Evolutionary conservation across 2,113 vertebrate genomes (phyloP), one percentile per base, ranked within the genome.

Genomic region (Xenopus borealis): DNA sequence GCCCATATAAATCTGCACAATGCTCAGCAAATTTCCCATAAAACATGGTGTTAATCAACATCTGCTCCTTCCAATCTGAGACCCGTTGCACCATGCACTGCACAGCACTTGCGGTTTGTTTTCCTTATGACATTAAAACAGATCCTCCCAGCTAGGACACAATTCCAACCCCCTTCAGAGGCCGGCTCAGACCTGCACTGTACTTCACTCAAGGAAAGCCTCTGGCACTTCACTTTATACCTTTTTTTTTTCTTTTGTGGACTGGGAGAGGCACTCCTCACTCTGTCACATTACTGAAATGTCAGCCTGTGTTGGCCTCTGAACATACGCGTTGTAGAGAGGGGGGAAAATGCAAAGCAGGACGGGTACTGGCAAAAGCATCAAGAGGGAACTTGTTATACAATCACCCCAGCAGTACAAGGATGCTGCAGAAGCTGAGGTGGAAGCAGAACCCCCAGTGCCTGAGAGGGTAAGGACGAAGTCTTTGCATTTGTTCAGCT

Each of bases 351-450:
- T 97, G 95, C 94, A 97, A 86, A 94, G 94, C 82, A 92, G 93
- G 82, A 89, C 89, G 10, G 85, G 72, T 80, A 77, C 74, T 45
- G 82, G 67, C 58, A 92, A 93, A 90, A 86, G 82, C 83, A 79
- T 86, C 44, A 98, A 92, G 83, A 98, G 96, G 83, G 96, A 98
- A 79, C 83, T 95, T 85, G 74, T 92, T 83, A 91, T 94, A 55
- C 94, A 96, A 75, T 93, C 94, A 78, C 90, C 91, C 0, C 91
- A 93, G 82, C 92, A 94, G 78, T 84, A 87, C 81, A 94, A 87
- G 83, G 91, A 88, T 84, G 85, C 85, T 76, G 76, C 87, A 80
- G 85, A 85, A 69, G 82, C 82, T 33, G 95, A 97, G 80, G 67
- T 72, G 76, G 95, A 95, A 81, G 83, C 78, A 0, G 94, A 94